A percentile compares a stretch with the other conserved stretches of the same genome.
phyloP scores from a whole-genome alignment of 2,888 invertebrate species.

The Ditula angustiorana region DNA sequence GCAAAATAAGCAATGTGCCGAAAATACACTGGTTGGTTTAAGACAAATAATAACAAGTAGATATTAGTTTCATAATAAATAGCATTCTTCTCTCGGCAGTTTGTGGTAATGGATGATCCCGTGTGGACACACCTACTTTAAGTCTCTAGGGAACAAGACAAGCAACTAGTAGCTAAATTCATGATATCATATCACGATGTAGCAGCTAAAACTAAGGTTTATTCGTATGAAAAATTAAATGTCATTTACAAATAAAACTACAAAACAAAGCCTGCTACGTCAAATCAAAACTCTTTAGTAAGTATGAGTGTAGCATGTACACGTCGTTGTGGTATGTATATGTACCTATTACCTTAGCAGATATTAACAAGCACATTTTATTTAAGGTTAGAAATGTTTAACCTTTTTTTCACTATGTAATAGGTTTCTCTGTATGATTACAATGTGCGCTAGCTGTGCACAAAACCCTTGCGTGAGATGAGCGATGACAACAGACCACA shows the following conservation, averaged over 20 bases:
- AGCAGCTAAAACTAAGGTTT: constrained; percentile 9
- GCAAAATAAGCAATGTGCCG: not conserved
- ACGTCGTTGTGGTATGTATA: constrained; percentile 23
- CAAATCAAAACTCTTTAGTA: constrained; percentile 17
- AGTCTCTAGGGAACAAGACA: not conserved
- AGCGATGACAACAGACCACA: constrained; percentile 53
- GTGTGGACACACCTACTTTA: not conserved
- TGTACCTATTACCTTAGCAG: constrained; percentile 24
- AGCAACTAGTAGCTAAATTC: constrained; percentile 19
- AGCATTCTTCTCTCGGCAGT: not conserved
- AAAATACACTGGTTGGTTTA: not conserved
- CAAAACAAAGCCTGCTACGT: constrained; percentile 31
- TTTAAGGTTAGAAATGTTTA: constrained; percentile 7
- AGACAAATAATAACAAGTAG: not conserved
- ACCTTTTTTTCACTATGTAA: constrained; percentile 2
- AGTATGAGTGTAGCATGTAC: constrained; percentile 35
- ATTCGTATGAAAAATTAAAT: constrained; percentile 20
- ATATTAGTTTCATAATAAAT: not conserved
- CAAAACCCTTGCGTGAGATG: constrained; percentile 63
- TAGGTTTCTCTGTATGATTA: constrained; percentile 29
- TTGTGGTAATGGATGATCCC: not conserved
- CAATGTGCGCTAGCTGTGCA: constrained; percentile 63
- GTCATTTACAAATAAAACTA: constrained; percentile 26
- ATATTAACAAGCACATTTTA: constrained; percentile 25
- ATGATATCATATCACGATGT: not conserved